Evolutionary conservation across 2,113 vertebrate genomes (phyloP).

Genomic region (Gorilla gorilla): DNA sequence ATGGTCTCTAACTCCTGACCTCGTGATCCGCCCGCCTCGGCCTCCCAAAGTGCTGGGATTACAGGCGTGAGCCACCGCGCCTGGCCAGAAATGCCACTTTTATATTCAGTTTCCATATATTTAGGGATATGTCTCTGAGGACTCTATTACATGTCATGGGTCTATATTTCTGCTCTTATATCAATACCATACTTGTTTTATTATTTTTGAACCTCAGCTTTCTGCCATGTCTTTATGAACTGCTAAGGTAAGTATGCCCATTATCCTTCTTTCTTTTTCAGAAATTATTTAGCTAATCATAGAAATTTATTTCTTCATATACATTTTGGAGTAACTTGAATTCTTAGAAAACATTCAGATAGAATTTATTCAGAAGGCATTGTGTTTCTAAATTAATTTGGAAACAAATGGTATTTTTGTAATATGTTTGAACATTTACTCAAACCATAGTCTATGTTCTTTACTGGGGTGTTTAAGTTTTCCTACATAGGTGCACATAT

Average conservation of each 20-base stretch:
- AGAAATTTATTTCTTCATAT: neutral
- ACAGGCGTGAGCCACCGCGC: too few relatives aligned
- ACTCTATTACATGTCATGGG: neutral
- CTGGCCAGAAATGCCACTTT: neutral
- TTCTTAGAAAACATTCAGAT: neutral
- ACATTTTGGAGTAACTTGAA: constrained; percentile 3
- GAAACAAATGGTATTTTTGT: neutral
- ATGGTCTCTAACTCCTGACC: too few relatives aligned
- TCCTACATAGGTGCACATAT: neutral
- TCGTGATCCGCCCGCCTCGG: too few relatives aligned
- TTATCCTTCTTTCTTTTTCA: neutral
- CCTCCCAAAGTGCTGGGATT: too few relatives aligned
- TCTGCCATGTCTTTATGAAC: neutral
- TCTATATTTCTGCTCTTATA: neutral
- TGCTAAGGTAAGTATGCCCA: neutral
- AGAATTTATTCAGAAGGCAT: neutral
- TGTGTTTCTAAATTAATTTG: neutral
- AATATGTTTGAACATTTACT: neutral
- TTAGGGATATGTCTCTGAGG: neutral
- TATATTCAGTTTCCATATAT: neutral
- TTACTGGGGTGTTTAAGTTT: neutral
- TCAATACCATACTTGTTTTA: neutral
- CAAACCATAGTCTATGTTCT: neutral
- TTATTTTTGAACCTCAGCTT: neutral
- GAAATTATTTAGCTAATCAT: neutral